These are phyloP conservation scores for Pogoniulus pusillus DNA, from an alignment of 2,797 vertebrate species.

Conservation along the genomic window DNA sequence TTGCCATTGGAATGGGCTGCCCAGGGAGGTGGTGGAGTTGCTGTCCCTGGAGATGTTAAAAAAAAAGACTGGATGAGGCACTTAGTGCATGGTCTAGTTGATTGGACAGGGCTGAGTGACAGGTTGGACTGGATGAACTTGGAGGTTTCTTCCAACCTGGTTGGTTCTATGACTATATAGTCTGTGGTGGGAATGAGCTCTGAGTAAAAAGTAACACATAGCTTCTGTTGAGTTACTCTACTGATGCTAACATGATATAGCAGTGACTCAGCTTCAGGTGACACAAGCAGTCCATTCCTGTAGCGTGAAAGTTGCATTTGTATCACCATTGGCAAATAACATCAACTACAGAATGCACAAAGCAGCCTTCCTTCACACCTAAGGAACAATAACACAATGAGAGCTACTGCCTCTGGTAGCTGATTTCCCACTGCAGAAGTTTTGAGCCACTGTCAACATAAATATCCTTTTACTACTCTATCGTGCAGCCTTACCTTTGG, in stretches of 20 bases:
- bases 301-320: background rate
- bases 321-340: background rate
- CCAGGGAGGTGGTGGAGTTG: too few relatives aligned
- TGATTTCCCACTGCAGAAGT: background rate
- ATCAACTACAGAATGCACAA: background rate
- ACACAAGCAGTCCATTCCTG: slow-evolving; percentile 9
- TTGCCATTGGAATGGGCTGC: too few relatives aligned
- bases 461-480: background rate
- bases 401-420: background rate
- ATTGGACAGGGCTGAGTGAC: too few relatives aligned
- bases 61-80: too few relatives aligned
- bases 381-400: background rate
- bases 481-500: background rate
- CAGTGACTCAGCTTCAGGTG: slow-evolving; percentile 8
- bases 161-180: too few relatives aligned
- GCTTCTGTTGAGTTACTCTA: background rate
- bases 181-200: background rate
- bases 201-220: background rate
- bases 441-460: background rate
- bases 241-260: background rate
- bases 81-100: too few relatives aligned
- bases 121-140: too few relatives aligned
- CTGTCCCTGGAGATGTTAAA: too few relatives aligned
- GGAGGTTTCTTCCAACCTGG: too few relatives aligned
- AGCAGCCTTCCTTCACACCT: background rate